These are phyloP conservation scores for Platerodrilus igneus DNA, from an alignment of 2,888 invertebrate species.

Conservation along the genomic window DNA sequence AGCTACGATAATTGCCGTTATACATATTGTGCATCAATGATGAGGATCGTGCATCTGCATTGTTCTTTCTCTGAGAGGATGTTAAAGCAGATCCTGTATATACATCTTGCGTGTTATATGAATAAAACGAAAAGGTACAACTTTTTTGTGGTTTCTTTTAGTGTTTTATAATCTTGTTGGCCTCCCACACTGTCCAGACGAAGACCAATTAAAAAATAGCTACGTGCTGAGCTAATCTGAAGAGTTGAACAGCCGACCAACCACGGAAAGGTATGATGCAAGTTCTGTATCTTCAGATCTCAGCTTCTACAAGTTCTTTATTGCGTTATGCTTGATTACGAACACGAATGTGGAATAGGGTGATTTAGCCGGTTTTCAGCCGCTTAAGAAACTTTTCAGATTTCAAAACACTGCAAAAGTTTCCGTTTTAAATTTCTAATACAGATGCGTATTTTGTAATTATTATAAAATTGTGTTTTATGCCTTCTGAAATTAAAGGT, in stretches of 20 bases:
- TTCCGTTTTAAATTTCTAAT: too few relatives aligned
- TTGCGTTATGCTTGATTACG: too few relatives aligned
- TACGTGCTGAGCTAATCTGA: constrained; percentile 41
- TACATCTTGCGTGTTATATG: too few relatives aligned
- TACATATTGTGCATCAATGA: constrained; percentile 12
- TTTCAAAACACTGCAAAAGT: too few relatives aligned
- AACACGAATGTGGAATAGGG: too few relatives aligned
- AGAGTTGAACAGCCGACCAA: constrained; percentile 40
- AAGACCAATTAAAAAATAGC: constrained; percentile 48
- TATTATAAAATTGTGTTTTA: too few relatives aligned
- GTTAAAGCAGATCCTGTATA: not conserved
- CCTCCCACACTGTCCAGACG: constrained; percentile 34
- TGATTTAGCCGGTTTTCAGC: too few relatives aligned
- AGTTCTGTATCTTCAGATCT: too few relatives aligned
- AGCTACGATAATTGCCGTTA: constrained; percentile 11
- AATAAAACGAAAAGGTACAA: not conserved
- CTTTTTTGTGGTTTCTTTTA: constrained; percentile 14
- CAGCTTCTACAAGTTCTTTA: too few relatives aligned
- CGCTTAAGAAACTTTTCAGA: too few relatives aligned
- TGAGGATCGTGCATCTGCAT: constrained; percentile 14
- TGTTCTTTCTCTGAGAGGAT: constrained; percentile 8
- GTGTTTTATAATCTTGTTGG: constrained; percentile 21
- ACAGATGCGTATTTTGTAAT: too few relatives aligned
- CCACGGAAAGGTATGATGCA: constrained; percentile 38
- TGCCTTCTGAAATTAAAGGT: too few relatives aligned